These are phyloP conservation scores for Umimayanthus kanabou DNA, from an alignment of 92 coral and sea anemone species.

Conservation along the genomic window DNA sequence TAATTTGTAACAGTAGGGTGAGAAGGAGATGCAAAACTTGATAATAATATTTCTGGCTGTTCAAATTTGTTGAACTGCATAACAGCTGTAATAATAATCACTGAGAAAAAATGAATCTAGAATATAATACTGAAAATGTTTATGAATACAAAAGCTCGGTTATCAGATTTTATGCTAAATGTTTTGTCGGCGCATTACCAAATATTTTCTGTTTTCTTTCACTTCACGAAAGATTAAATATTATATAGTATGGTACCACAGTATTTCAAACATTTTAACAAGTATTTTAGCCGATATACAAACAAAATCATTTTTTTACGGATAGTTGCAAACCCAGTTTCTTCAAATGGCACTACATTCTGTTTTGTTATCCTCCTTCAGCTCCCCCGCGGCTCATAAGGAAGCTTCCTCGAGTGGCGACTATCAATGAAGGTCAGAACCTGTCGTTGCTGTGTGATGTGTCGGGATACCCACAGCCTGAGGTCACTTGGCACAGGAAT, in stretches of 20 bases:
- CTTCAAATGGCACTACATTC: background rate
- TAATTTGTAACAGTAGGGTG: too few relatives aligned
- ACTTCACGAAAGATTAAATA: too few relatives aligned
- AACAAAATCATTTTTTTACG: background rate
- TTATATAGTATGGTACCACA: background rate
- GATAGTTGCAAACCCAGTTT: too few relatives aligned
- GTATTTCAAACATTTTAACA: too few relatives aligned
- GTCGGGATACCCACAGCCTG: constrained; percentile 48
- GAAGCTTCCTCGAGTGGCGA: constrained; percentile 28
- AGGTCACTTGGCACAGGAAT: constrained; percentile 45
- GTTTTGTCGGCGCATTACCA: background rate
- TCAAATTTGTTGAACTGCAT: background rate
- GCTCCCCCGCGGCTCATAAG: constrained; percentile 41
- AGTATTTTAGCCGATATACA: too few relatives aligned
- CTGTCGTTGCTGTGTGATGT: constrained; percentile 21
- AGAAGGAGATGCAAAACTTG: too few relatives aligned
- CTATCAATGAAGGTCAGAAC: constrained; percentile 40
- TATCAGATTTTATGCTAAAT: background rate
- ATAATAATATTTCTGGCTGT: too few relatives aligned
- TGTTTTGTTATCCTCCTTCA: background rate
- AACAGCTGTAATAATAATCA: background rate
- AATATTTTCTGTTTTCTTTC: too few relatives aligned
- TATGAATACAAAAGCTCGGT: too few relatives aligned
- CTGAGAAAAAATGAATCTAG: background rate
- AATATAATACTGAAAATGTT: too few relatives aligned